Conservation (phyloP, 1,140 invertebrate species). For the Drosophila parabipectinata region DNA sequence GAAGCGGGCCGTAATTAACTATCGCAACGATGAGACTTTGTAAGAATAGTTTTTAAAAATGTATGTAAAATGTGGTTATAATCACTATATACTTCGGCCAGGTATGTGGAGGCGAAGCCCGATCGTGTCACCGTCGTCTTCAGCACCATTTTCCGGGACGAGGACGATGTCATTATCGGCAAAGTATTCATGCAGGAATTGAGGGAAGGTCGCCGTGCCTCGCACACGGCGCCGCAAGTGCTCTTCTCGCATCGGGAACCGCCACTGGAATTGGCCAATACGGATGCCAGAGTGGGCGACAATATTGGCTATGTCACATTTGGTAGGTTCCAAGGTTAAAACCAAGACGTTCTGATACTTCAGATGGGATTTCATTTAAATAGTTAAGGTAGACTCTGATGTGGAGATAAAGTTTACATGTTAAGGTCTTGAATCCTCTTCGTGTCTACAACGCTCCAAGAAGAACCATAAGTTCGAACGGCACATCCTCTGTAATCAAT, state of each 20-base stretch:
- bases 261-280: slow-evolving; percentile 96
- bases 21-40: slow-evolving; percentile 99
- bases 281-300: slow-evolving; percentile 96
- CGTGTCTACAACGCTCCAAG: slow-evolving; percentile 49
- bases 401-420: slow-evolving; percentile 33
- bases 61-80: not conserved
- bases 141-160: slow-evolving; percentile 99
- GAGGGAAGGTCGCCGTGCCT: slow-evolving; percentile 98
- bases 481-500: slow-evolving; percentile 36
- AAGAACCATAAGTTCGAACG: slow-evolving; percentile 25
- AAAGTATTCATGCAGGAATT: slow-evolving; percentile 99
- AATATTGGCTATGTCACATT: slow-evolving; percentile 99
- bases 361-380: too few species aligned
- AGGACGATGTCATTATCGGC: slow-evolving; percentile 99
- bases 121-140: slow-evolving; percentile 99
- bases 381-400: too few species aligned
- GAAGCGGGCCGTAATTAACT: slow-evolving; percentile 98
- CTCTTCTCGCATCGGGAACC: slow-evolving; percentile 98
- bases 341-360: too few species aligned
- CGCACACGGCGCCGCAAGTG: slow-evolving; percentile 96
- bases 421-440: not conserved
- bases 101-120: slow-evolving; percentile 98
- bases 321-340: slow-evolving; percentile 86
- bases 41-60: slow-evolving; percentile 85
- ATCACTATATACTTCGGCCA: slow-evolving; percentile 33